Conservation (phyloP, 2,888 invertebrate genomes). For the Lepidochitona cinerea region DNA sequence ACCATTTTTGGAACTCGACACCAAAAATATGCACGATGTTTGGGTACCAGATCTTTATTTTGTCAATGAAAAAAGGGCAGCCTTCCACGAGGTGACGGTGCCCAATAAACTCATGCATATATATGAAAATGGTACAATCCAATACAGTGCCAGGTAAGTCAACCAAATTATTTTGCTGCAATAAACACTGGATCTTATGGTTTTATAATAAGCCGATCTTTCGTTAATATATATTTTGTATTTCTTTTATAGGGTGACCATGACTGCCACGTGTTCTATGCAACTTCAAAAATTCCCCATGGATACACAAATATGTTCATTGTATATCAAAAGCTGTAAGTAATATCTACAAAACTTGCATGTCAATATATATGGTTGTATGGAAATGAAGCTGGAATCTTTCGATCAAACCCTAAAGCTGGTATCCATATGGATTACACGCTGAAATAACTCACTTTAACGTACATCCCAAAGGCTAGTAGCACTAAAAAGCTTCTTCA, state of each 20-base stretch:
- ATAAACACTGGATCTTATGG: too few species aligned
- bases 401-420: too few species aligned
- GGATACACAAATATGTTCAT: conserved; percentile 45
- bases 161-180: too few species aligned
- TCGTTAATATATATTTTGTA: too few species aligned
- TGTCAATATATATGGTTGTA: too few species aligned
- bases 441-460: too few species aligned
- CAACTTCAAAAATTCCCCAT: conserved; percentile 46
- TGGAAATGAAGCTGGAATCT: too few species aligned
- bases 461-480: too few species aligned
- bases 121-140: conserved; percentile 57
- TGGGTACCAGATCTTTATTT: conserved; percentile 65
- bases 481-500: too few species aligned
- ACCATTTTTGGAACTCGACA: conserved; percentile 46
- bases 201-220: too few species aligned
- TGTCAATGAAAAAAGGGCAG: conserved; percentile 61
- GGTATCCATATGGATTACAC: too few species aligned
- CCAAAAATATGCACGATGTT: conserved; percentile 48
- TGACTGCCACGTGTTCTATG: conserved; percentile 50
- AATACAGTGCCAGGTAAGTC: conserved; percentile 58
- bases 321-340: conserved; percentile 53
- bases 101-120: conserved; percentile 64
- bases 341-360: too few species aligned
- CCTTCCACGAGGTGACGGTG: conserved; percentile 59
- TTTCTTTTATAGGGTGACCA: conserved; percentile 40